Evolutionary conservation across 2,888 invertebrate genomes (phyloP).

Genomic region (Hermaeophaga mercurialis): DNA sequence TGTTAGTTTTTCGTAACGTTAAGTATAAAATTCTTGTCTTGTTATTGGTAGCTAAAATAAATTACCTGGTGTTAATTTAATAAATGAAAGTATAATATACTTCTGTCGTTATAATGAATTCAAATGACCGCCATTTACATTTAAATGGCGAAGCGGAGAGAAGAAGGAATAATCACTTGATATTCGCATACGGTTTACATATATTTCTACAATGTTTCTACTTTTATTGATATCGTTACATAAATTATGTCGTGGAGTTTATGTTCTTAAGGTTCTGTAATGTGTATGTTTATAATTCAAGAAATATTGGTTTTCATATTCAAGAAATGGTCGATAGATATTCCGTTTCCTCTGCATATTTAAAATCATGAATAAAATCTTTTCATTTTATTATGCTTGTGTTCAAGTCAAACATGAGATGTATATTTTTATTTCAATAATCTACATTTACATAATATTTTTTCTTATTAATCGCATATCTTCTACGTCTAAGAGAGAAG

Average conservation of each 20-base stretch:
- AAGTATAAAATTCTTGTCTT: constrained; percentile 15
- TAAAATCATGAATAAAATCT: background rate
- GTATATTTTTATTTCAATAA: too few species aligned
- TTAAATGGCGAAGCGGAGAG: constrained; percentile 33
- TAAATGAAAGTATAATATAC: constrained; percentile 40
- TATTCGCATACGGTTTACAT: constrained; percentile 39
- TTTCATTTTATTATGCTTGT: background rate
- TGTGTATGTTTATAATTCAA: constrained; percentile 21
- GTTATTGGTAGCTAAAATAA: constrained; percentile 30
- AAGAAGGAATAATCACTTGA: constrained; percentile 36
- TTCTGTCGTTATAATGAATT: constrained; percentile 38
- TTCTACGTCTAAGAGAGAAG: too few species aligned
- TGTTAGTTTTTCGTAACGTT: too few species aligned
- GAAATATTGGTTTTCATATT: constrained; percentile 23
- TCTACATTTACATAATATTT: too few species aligned
- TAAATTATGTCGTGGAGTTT: constrained; percentile 23
- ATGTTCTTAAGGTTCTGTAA: constrained; percentile 17
- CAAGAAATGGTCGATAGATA: constrained; percentile 11
- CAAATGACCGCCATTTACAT: constrained; percentile 38
- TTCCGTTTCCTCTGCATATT: constrained; percentile 10
- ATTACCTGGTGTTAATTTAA: constrained; percentile 39
- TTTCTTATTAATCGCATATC: too few species aligned
- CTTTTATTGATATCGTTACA: constrained; percentile 25
- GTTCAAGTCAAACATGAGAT: background rate
- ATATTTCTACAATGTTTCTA: constrained; percentile 27